Percentiles rank a stretch among this genome's conserved stretches.
phyloP scores from a whole-genome alignment of 1,140 invertebrate genomes.

The Ips nitidus region DNA sequence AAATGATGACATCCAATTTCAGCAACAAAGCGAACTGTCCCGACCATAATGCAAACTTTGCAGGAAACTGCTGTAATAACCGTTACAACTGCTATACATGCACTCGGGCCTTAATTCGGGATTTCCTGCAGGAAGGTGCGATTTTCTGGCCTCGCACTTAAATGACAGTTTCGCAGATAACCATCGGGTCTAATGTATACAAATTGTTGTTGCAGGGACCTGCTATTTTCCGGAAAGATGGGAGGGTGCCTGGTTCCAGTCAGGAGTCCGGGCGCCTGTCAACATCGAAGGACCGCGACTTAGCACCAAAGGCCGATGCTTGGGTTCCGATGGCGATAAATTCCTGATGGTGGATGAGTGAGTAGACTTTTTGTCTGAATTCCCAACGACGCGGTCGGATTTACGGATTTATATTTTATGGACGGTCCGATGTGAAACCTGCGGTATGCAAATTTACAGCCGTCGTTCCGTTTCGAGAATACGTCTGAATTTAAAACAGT shows the following conservation, averaged over 20 bases:
- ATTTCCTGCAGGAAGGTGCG: not conserved
- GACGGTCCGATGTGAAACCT: too few relatives aligned
- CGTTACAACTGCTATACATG: not conserved
- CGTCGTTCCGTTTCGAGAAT: not conserved
- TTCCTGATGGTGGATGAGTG: slow-evolving; percentile 81
- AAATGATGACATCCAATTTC: not conserved
- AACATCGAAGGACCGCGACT: slow-evolving; percentile 74
- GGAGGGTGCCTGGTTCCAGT: slow-evolving; percentile 84
- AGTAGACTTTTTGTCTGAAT: slow-evolving; percentile 42
- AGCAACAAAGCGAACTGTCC: not conserved
- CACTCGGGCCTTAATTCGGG: not conserved
- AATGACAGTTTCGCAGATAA: not conserved
- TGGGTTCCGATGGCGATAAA: slow-evolving; percentile 79
- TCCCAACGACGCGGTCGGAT: slow-evolving; percentile 19
- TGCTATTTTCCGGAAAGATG: slow-evolving; percentile 76
- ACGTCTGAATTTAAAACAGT: slow-evolving; percentile 22
- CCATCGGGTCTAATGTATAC: too few relatives aligned
- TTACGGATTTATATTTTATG: not conserved
- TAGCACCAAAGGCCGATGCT: slow-evolving; percentile 77
- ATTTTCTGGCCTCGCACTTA: not conserved
- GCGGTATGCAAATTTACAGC: slow-evolving; percentile 4
- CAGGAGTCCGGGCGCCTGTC: slow-evolving; percentile 77
- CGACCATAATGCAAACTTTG: not conserved
- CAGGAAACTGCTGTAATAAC: slow-evolving; percentile 1
- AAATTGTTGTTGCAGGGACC: slow-evolving; percentile 56